Base-by-base conservation (phyloP, 2,113 vertebrate genomes). In the Rhombomys opimus region DNA sequence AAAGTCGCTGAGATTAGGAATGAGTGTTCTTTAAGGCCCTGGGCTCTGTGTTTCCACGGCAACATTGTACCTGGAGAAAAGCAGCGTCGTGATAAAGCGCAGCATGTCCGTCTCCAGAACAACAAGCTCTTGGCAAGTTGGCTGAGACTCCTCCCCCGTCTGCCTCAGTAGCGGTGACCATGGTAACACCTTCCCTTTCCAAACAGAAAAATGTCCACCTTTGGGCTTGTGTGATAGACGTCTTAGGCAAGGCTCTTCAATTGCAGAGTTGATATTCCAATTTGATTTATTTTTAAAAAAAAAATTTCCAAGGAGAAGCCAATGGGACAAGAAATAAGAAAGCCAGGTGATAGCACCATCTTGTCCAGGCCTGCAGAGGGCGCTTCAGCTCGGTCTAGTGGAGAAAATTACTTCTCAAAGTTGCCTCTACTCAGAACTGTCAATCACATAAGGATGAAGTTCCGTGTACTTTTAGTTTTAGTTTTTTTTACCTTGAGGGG, bases 21-120 rank as follows among this genome's bases (percentile, higher is more conserved):
- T 78, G 89, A 89, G 70, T 75, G 90, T 96, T 96, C 90, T 91
- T 70, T 59, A 87, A 95, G 77, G 80, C 46, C 73, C 63, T 22
- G 41, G 80, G 23, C 65, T 94, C 82, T 81, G 72, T 54, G 96
- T 97, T 97, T 96, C 97, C 96, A 97, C 88, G 96, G 97, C 96
- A 98, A 97, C 97, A 67, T 91, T 81, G 67, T 93, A 98, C 97
- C 97, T 98, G 95, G 94, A 93, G 70, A 90, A 90, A 92, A 94
- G 63, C 77, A 92, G 57, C 61, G 46, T 57, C 54, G n/a, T 87
- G 65, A 92, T 73, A 12, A 88, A 94, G 67, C 76, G 72, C 35
- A 0, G 88, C 73, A 82, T 12, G 8, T 91, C 94, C 92, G 97
- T 98, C 95, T 97, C 97, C 95, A 95, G 97, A 95, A 97, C 81